Percentiles rank a stretch among this genome's conserved stretches.
Conservation (phyloP, 2,113 vertebrate genomes). For the Dicerorhinus sumatrensis region DNA sequence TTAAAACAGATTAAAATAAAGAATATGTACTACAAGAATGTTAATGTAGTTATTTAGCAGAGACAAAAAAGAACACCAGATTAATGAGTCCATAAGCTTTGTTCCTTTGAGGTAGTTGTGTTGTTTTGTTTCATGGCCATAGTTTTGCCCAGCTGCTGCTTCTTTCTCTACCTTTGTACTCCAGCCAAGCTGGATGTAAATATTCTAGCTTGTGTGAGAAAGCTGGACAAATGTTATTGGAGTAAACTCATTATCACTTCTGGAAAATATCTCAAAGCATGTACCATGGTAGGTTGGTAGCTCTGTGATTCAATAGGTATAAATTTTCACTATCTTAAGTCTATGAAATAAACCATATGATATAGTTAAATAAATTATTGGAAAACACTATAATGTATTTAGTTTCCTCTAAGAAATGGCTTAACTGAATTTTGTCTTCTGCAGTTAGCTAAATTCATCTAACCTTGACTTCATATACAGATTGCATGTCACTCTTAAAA, state of each 20-base stretch:
- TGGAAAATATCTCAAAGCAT: not conserved
- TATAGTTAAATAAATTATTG: not conserved
- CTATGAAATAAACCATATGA: not conserved
- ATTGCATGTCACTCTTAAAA: not conserved
- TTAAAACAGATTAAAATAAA: constrained; percentile 1
- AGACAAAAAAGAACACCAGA: not conserved
- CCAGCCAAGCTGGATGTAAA: not conserved
- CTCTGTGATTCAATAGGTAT: not conserved
- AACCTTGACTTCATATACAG: not conserved
- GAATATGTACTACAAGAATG: not conserved
- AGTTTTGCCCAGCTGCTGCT: not conserved
- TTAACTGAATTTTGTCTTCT: not conserved
- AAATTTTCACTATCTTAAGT: not conserved
- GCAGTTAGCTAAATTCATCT: not conserved
- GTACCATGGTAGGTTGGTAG: not conserved
- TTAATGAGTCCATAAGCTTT: not conserved
- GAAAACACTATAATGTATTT: not conserved
- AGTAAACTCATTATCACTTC: not conserved
- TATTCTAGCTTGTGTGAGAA: not conserved
- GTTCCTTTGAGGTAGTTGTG: not conserved
- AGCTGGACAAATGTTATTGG: not conserved
- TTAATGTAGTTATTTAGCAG: not conserved
- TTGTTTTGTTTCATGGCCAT: not conserved
- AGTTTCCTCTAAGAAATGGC: not conserved
- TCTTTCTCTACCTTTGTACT: not conserved